Base-by-base conservation (phyloP, 2,888 invertebrate species). In the Ectemnius cavifrons region DNA sequence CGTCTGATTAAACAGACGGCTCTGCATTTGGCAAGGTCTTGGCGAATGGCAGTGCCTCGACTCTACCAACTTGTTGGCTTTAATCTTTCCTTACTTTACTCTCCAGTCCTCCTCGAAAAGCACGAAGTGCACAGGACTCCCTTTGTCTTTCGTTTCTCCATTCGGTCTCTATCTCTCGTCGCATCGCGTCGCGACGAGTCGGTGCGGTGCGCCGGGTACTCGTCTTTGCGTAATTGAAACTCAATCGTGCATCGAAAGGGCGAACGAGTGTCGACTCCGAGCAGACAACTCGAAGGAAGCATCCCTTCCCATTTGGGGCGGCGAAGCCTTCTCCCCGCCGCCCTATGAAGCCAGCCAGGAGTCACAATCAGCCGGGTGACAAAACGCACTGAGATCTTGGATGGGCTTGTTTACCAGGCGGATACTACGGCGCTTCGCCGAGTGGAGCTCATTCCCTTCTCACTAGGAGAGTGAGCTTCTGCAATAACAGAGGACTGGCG, bases 21-120 rank as follows among this genome's bases (percentile, higher is more conserved):
- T 65, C 77, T 80, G 79, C 78, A 80, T 81, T 85, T 82, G 84
- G 82, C 82, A 84, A 82, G 70, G 70, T 77, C 72, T 67, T 28
- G 58, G 73, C 67, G 79, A 67, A 76, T 83, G 71, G 63, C 47
- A 59, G 62, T 52, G 59, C 76, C 68, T 60, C 67, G 79, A 75
- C 70, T 63, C 70, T 73, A 64, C 67, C 84, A 78, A 84, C 84
- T 84, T 79, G 73, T 81, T 78, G 75, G 83, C 65, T 52, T 20
- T 71, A 64, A 70, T 67, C 63, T 64, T 5, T 57, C 16, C 52
- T 14, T 49, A 20, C 56, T 14, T 62, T 47, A 27, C 13, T 28
- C 16, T 18, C 49, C 46, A 67, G 47, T 61, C 52, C 45, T 13
- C 52, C 52, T 16, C 52, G 52, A 52, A 5, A 52, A 52, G 52